Evolutionary conservation across 2,797 vertebrate species (phyloP).

Genomic region (Sebastes minor): DNA sequence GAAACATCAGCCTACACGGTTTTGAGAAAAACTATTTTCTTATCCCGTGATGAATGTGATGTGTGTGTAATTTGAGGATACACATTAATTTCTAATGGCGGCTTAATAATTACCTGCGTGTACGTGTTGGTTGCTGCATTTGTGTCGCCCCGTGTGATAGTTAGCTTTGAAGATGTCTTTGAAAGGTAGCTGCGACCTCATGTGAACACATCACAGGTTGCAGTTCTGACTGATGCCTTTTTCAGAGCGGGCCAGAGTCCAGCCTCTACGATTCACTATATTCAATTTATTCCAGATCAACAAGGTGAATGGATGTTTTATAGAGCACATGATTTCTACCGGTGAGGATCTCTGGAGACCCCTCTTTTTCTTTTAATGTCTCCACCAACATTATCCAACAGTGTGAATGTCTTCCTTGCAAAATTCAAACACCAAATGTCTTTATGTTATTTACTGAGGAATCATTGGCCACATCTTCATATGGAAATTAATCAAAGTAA

Average conservation of each 20-base stretch:
- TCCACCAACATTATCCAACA: background rate
- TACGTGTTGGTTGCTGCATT: background rate
- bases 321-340: background rate
- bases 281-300: constrained; percentile 14
- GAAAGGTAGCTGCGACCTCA: constrained; percentile 22
- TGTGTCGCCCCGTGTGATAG: background rate
- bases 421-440: constrained; percentile 21
- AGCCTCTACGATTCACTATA: constrained; percentile 12
- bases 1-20: background rate
- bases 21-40: background rate
- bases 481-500: background rate
- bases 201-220: constrained; percentile 33
- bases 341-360: constrained; percentile 17
- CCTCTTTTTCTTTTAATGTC: background rate
- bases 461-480: background rate
- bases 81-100: constrained; percentile 18
- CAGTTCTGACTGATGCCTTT: constrained; percentile 27
- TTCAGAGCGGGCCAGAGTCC: constrained; percentile 5
- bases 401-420: background rate
- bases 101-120: constrained; percentile 37
- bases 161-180: constrained; percentile 33
- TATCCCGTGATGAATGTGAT: background rate
- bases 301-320: constrained; percentile 17
- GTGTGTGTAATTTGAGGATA: constrained; percentile 16
- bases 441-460: constrained; percentile 21